Evolutionary conservation across 1,140 invertebrate genomes (phyloP), one percentile per base, ranked within the genome.

Genomic region (Zaprionus inermis): DNA sequence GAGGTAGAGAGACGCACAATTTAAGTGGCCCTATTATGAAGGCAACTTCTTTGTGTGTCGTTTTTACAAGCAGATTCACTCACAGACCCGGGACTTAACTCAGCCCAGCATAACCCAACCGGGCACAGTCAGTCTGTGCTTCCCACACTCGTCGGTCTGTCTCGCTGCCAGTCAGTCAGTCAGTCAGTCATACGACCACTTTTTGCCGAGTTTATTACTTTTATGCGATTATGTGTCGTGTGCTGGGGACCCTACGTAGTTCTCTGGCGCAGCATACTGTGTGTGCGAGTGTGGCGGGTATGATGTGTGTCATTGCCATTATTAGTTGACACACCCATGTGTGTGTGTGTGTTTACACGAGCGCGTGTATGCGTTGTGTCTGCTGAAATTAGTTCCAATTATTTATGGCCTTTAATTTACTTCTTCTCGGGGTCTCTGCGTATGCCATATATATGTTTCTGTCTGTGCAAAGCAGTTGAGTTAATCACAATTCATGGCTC

Each of bases 191-290:
- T 64, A 64, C 75, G 61, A 79, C 68, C 78, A 66, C 72, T 86
- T 86, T 85, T 81, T 85, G 76, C 72, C 66, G 77, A 89, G 79
- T 88, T 86, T 85, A 88, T 88, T 88, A 89, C 79, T 83, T 88
- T 88, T 83, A 88, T 88, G 84, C 78, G 83, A 86, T 86, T 88
- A 86, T 86, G 79, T 88, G 83, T 79, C 79, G 68, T 63, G 79
- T 82, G 76, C 70, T 73, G 51, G 60, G 69, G 69, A 28, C 54
- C 28, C 58, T 32, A 20, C 58, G 24, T 56, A 24, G 30, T 10
- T 30, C 10, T 55, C 24, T 61, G 7, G 24, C 28, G 14, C 16
- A 14, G n/a, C 30, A n/a, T 16, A n/a, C 14, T 18, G 41, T 18
- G 16, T n/a, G 16, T 20, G 38, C 46, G 9, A 30, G 11, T 58